A percentile compares a stretch with the other conserved stretches of the same genome.
Conservation (phyloP, 2,113 vertebrate genomes). For the Seriola dumerili region DNA sequence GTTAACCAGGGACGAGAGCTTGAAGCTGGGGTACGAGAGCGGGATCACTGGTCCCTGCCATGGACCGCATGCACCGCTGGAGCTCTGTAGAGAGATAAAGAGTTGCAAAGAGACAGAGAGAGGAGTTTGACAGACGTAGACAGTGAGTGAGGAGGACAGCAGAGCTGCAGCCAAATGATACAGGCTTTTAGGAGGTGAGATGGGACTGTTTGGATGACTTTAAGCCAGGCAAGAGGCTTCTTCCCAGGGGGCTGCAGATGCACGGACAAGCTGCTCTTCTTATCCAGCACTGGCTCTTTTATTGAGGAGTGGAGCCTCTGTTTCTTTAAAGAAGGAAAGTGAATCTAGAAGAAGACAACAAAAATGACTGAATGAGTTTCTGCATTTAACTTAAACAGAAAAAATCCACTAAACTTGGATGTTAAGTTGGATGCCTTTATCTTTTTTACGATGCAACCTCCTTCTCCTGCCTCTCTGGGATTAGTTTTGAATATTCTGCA, state of each 20-base stretch:
- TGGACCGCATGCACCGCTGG: slow-evolving; percentile 60
- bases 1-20: slow-evolving; percentile 63
- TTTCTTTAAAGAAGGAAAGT: slow-evolving; percentile 17
- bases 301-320: slow-evolving; percentile 16
- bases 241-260: slow-evolving; percentile 62
- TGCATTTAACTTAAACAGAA: slow-evolving; percentile 24
- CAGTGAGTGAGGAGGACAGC: slow-evolving; percentile 39
- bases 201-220: slow-evolving; percentile 57
- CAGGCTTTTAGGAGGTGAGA: slow-evolving; percentile 44
- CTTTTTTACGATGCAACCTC: neutral
- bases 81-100: slow-evolving; percentile 52
- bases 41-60: slow-evolving; percentile 72
- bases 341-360: slow-evolving; percentile 11
- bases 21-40: slow-evolving; percentile 50
- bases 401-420: slow-evolving; percentile 32
- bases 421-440: slow-evolving; percentile 17
- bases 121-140: slow-evolving; percentile 53
- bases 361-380: slow-evolving; percentile 6
- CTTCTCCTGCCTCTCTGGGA: slow-evolving; percentile 16
- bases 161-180: slow-evolving; percentile 46
- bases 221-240: slow-evolving; percentile 41
- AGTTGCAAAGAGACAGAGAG: slow-evolving; percentile 54
- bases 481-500: slow-evolving; percentile 21
- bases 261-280: slow-evolving; percentile 42
- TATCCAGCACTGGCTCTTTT: slow-evolving; percentile 19